Conservation (phyloP, 2,113 vertebrate species). For the Myiozetetes cayanensis region DNA sequence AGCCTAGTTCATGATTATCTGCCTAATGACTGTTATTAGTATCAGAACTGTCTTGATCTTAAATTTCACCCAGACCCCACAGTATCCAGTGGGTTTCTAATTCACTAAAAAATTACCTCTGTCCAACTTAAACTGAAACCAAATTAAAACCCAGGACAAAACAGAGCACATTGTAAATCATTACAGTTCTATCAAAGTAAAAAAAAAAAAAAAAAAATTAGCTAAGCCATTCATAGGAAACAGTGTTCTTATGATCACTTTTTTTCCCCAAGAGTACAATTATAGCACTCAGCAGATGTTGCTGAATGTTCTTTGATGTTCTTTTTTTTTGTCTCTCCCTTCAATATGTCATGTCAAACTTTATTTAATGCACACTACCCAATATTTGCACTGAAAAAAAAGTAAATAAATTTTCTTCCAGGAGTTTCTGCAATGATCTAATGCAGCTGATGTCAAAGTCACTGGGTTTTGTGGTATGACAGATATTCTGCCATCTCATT, state of each 20-base stretch:
- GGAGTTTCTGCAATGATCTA: neutral
- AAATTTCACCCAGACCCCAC: neutral
- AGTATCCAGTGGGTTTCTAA: neutral
- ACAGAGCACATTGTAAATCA: neutral
- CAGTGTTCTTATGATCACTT: neutral
- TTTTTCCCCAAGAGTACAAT: neutral
- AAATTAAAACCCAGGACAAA: neutral
- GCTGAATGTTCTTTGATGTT: neutral
- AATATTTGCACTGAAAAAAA: neutral
- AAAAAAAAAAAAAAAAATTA: neutral
- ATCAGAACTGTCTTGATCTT: neutral
- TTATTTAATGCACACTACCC: neutral
- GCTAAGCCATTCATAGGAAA: neutral
- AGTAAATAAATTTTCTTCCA: neutral
- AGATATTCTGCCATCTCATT: neutral
- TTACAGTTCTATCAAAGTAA: neutral
- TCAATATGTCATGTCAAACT: neutral
- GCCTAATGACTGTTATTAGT: neutral
- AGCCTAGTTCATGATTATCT: neutral
- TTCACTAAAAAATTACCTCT: neutral
- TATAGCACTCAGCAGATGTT: neutral
- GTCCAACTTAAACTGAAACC: neutral
- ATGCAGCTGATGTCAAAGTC: neutral
- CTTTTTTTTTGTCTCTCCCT: neutral
- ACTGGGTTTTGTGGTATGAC: neutral